phyloP scores from a whole-genome alignment of 2,113 vertebrate species.

The Gymnogyps californianus region DNA sequence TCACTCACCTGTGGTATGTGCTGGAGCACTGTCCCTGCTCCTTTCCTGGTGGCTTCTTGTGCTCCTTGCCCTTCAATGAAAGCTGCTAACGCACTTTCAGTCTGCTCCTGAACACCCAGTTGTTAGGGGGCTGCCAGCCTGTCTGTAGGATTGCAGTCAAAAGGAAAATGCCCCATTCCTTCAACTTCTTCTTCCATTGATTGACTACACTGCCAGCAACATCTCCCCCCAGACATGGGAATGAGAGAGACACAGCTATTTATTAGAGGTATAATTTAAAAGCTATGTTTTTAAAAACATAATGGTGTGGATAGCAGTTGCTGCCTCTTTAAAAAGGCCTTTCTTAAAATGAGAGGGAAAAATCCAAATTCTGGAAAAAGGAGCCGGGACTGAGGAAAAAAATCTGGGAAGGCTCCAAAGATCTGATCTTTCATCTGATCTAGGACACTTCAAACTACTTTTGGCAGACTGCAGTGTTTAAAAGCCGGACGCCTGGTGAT shows the following conservation, averaged over 20 bases:
- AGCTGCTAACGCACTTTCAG: not conserved
- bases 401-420: not conserved
- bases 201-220: not conserved
- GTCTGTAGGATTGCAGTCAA: no score
- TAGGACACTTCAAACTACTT: not conserved
- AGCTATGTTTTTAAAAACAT: not conserved
- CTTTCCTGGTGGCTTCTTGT: not conserved
- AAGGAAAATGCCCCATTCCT: not conserved
- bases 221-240: accelerated
- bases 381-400: not conserved
- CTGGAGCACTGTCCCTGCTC: not conserved
- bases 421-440: not conserved
- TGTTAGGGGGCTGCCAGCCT: not conserved
- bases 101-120: not conserved
- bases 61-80: not conserved
- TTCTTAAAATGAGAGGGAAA: not conserved
- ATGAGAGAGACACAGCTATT: not conserved
- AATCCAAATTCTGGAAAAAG: not conserved
- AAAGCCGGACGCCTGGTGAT: not conserved
- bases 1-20: not conserved
- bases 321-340: not conserved
- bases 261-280: not conserved
- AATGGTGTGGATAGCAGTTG: not conserved
- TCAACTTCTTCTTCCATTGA: not conserved
- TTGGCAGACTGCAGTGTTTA: not conserved